These are phyloP conservation scores for Eumeta japonica DNA, from an alignment of 1,140 invertebrate genomes.

Conservation along the genomic window DNA sequence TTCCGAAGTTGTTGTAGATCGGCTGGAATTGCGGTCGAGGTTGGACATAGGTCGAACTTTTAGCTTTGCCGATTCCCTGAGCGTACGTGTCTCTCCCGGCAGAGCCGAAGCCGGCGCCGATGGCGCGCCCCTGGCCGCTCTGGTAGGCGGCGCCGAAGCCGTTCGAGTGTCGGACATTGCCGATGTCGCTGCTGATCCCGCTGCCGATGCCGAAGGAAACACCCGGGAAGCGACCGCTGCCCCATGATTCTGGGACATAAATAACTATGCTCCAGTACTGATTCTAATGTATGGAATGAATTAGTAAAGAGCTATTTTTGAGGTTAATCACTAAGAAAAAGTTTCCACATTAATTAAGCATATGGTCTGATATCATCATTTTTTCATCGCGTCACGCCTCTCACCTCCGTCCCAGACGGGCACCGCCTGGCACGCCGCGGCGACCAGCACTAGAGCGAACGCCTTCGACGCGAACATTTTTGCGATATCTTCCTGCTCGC, in stretches of 20 bases:
- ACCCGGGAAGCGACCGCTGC: constrained; percentile 18
- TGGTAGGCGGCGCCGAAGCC: constrained; percentile 34
- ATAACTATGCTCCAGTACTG: no score
- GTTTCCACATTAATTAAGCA: no score
- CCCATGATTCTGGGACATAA: no score
- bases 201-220: constrained; percentile 40
- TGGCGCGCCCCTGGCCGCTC: constrained; percentile 32
- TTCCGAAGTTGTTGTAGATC: constrained; percentile 11
- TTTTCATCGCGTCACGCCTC: no score
- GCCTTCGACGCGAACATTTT: no score
- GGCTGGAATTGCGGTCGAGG: no score
- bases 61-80: constrained; percentile 20
- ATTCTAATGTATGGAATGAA: no score
- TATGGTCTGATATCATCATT: no score
- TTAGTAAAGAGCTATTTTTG: no score
- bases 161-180: constrained; percentile 34
- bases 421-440: constrained; percentile 20
- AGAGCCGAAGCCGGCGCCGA: constrained; percentile 24
- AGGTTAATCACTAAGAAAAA: no score
- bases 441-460: no score
- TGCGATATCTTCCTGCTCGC: no score
- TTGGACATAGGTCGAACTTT: constrained; percentile 8
- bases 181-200: constrained; percentile 44
- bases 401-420: constrained; percentile 28
- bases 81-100: constrained; percentile 10